Base-by-base conservation (phyloP, 2,113 vertebrate genomes). In the Colaptes auratus region DNA sequence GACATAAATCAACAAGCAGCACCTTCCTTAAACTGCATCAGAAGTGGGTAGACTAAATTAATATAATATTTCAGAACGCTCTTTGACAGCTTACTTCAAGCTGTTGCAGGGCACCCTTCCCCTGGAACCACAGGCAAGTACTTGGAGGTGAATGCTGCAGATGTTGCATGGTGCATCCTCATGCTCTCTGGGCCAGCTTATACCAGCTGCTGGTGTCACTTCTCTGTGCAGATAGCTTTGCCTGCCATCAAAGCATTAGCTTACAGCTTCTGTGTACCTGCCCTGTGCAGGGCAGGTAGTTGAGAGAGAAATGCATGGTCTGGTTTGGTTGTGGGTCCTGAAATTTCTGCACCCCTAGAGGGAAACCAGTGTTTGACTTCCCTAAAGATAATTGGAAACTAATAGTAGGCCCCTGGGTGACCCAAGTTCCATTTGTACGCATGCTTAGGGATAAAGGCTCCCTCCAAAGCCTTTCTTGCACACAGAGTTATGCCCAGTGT, bases 391-490 rank as follows among this genome's bases (percentile, higher is more conserved):
- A 31, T 30, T 69, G 69, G 27, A 55, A 77, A 4, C 30, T 12
- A 4, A 7, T 0, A 1, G 44, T n/a, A 61, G 17, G 1, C 4
- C 46, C 7, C 53, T 48, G 8, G 12, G 2, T 65, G 31, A 52
- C 53, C 52, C 60, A 27, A 17, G 55, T 39, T 86, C 42, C 52
- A 33, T 60, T 74, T 69, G 59, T 18, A 46, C 64, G 44, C n/a
- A 9, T 19, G 31, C 31, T n/a, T 42, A 14, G 52, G 73, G 60
- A 21, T 50, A 77, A 72, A 39, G 36, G 17, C 74, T 83, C 46
- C 27, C 36, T 93, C 44, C 72, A 75, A 33, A 91, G 44, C 33
- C 60, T 73, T 39, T 75, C 42, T 72, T 66, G 79, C 24, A 27
- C 46, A 74, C 15, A 0, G 50, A 82, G 60, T 79, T 78, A 61